phyloP scores from a whole-genome alignment of 2,888 invertebrate genomes.

The Axea sp. region DNA sequence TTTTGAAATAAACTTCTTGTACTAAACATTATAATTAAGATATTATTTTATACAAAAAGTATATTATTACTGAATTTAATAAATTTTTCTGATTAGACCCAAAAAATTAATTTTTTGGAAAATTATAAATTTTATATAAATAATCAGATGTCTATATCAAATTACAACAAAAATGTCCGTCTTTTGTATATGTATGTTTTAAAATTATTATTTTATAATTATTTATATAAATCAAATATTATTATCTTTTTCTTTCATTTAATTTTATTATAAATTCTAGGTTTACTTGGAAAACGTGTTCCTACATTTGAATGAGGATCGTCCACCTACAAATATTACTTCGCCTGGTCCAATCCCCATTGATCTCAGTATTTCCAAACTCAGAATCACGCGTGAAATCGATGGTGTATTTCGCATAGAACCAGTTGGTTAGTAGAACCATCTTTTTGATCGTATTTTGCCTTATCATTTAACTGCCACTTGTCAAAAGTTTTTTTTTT shows the following conservation, averaged over 20 bases:
- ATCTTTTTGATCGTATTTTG: neutral
- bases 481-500: constrained; percentile 59
- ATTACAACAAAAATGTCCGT: too few relatives aligned
- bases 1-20: too few relatives aligned
- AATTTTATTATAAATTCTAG: constrained; percentile 79
- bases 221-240: neutral
- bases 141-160: too few relatives aligned
- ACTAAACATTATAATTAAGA: too few relatives aligned
- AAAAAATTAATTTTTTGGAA: too few relatives aligned
- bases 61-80: too few relatives aligned
- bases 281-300: constrained; percentile 87
- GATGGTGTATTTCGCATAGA: constrained; percentile 88
- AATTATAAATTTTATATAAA: too few relatives aligned
- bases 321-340: constrained; percentile 88
- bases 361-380: constrained; percentile 86
- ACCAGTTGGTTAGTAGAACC: constrained; percentile 79
- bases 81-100: too few relatives aligned
- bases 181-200: too few relatives aligned
- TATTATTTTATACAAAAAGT: too few relatives aligned
- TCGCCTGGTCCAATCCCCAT: constrained; percentile 91
- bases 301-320: constrained; percentile 89
- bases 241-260: constrained; percentile 5
- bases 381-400: constrained; percentile 86
- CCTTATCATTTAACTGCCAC: constrained; percentile 67
- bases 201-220: constrained; percentile 1